Conservation (phyloP, 2,797 vertebrate species). For the Sebastes itinus region DNA sequence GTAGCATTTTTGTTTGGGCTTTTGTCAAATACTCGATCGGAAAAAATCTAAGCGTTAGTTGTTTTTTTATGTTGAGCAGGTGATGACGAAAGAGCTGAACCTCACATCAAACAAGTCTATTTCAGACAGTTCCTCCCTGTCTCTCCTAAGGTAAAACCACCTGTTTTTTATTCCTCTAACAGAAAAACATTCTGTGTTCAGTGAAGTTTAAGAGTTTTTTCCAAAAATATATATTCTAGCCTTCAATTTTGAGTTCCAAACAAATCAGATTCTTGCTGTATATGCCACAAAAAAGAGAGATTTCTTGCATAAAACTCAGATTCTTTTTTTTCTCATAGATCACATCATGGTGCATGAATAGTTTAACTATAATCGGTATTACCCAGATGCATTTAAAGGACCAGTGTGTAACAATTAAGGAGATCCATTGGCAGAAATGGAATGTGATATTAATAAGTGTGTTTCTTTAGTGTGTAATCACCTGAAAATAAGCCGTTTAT, state of each 20-base stretch:
- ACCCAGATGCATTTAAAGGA: neutral
- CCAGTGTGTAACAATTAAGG: no score
- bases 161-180: neutral
- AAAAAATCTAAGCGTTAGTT: neutral
- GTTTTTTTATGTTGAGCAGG: slow-evolving; percentile 66
- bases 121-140: slow-evolving; percentile 91
- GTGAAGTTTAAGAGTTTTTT: neutral
- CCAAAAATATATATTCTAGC: neutral
- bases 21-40: neutral
- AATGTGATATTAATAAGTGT: no score
- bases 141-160: slow-evolving; percentile 85
- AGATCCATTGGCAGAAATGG: no score
- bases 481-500: no score
- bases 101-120: slow-evolving; percentile 85
- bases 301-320: neutral
- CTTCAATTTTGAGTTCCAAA: neutral
- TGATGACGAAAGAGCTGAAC: slow-evolving; percentile 72
- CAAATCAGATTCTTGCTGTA: neutral
- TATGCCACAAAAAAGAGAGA: neutral
- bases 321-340: neutral
- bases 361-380: neutral
- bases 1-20: neutral
- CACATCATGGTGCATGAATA: no score
- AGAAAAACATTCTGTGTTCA: neutral
- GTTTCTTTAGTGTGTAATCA: no score